A percentile compares a stretch with the other conserved stretches of the same genome.
Evolutionary conservation across 2,113 vertebrate genomes (phyloP).

Genomic region (Pelodiscus sinensis): DNA sequence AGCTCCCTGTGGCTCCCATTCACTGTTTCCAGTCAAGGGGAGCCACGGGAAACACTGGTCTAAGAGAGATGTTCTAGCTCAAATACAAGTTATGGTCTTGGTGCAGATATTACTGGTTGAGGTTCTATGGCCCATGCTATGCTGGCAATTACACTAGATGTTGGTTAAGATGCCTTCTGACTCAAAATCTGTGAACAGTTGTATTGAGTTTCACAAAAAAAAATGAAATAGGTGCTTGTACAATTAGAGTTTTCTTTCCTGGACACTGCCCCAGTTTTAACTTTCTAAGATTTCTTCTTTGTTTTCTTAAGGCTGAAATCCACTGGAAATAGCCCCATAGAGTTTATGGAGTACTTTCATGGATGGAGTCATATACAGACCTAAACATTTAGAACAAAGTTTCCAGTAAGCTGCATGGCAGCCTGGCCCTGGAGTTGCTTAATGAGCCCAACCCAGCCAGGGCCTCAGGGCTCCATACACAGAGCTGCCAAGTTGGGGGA

Average conservation of each 20-base stretch:
- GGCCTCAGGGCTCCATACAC: too few species aligned
- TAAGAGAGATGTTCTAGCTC: neutral
- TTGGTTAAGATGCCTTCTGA: neutral
- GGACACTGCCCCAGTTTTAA: neutral
- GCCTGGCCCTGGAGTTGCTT: too few species aligned
- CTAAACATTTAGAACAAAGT: neutral
- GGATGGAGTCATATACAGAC: neutral
- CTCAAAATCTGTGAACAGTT: neutral
- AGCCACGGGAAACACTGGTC: too few species aligned
- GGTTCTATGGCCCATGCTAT: neutral
- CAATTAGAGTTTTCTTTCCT: neutral
- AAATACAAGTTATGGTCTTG: neutral
- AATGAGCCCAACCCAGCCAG: too few species aligned
- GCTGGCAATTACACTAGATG: neutral
- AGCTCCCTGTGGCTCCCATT: too few species aligned
- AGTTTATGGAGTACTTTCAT: neutral
- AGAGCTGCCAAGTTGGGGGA: too few species aligned
- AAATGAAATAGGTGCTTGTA: neutral
- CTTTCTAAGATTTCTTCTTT: neutral
- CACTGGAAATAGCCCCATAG: neutral
- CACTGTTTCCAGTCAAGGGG: too few species aligned
- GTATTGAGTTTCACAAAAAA: neutral
- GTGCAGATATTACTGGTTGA: neutral
- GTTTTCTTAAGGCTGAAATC: neutral
- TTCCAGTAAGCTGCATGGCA: too few species aligned